phyloP scores from a whole-genome alignment of 2,113 vertebrate species.

The Cyphomyrus discorhynchus region DNA sequence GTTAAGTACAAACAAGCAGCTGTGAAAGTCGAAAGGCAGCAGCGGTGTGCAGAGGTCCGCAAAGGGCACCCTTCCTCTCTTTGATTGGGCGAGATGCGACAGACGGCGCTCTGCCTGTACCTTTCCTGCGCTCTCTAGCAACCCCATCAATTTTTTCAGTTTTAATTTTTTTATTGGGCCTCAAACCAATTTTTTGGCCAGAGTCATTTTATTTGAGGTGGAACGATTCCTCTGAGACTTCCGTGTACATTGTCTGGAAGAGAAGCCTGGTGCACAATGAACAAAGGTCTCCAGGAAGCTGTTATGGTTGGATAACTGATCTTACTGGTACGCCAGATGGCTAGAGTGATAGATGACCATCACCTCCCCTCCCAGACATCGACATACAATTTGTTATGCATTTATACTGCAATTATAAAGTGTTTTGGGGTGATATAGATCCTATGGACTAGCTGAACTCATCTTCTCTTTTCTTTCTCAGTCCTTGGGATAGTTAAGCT shows the following conservation, averaged over 20 bases:
- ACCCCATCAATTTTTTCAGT: background rate
- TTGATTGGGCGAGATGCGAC: background rate
- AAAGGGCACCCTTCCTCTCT: too few relatives aligned
- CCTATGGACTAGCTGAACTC: background rate
- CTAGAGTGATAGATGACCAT: background rate
- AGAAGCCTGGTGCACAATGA: background rate
- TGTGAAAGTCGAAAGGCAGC: background rate
- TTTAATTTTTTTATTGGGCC: background rate
- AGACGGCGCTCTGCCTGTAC: background rate
- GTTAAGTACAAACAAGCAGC: background rate
- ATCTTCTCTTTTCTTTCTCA: background rate
- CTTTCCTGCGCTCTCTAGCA: background rate
- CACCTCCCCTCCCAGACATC: background rate
- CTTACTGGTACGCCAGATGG: background rate
- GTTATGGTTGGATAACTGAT: background rate
- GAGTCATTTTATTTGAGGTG: background rate
- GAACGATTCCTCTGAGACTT: background rate
- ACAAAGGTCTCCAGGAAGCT: background rate
- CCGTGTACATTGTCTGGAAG: background rate
- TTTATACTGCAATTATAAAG: background rate
- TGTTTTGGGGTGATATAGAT: background rate
- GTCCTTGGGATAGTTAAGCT: background rate
- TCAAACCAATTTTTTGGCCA: background rate
- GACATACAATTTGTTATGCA: background rate
- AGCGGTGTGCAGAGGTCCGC: background rate